These are phyloP conservation scores for Caenorhabditis sinica DNA, from an alignment of 2,888 invertebrate genomes.

Conservation along the genomic window DNA sequence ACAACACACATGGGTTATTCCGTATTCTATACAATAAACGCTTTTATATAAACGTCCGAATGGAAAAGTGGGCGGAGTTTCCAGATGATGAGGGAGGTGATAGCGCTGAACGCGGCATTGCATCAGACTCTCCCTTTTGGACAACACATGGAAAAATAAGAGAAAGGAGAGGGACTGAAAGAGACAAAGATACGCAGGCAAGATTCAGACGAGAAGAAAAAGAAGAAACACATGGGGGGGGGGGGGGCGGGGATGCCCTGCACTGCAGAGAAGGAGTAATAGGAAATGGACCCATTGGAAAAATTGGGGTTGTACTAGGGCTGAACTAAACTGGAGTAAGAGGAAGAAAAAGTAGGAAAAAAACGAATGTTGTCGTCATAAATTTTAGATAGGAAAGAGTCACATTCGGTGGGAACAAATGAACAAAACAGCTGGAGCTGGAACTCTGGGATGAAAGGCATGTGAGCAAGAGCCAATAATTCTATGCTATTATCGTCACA, in stretches of 20 bases:
- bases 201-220: not conserved
- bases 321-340: not conserved
- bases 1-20: constrained; percentile 6
- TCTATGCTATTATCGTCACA: too few species aligned
- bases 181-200: constrained; percentile 7
- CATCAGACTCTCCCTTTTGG: constrained; percentile 45
- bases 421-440: too few species aligned
- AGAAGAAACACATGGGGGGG: constrained; percentile 39
- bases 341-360: too few species aligned
- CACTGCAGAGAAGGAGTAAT: constrained; percentile 27
- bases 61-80: constrained; percentile 24
- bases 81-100: constrained; percentile 39
- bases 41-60: constrained; percentile 21
- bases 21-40: not conserved
- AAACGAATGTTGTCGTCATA: too few species aligned
- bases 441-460: too few species aligned
- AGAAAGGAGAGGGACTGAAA: not conserved
- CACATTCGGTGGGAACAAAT: too few species aligned
- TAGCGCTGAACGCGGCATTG: constrained; percentile 62
- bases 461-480: too few species aligned
- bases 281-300: not conserved
- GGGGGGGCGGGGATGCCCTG: constrained; percentile 10
- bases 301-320: not conserved
- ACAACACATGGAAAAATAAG: constrained; percentile 19
- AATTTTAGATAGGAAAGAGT: too few species aligned